Percentiles rank a stretch among this genome's conserved stretches.
Conservation (phyloP, 2,113 vertebrate species). For the Axis porcinus region DNA sequence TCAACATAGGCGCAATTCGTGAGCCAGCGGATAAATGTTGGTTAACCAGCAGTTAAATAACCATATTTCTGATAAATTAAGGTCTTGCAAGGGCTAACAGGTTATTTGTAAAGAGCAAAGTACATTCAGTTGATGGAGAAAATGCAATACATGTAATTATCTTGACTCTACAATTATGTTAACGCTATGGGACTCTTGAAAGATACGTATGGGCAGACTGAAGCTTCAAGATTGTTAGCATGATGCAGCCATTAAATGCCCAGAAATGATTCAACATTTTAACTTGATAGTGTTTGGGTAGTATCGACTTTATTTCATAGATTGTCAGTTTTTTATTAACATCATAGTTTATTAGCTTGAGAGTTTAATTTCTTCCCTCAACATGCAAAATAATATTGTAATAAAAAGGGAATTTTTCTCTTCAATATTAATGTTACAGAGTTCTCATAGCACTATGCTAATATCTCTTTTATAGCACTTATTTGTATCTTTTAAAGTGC, state of each 20-base stretch:
- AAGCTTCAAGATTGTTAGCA: too few relatives aligned
- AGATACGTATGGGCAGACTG: too few relatives aligned
- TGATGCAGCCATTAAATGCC: not conserved
- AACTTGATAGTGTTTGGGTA: not conserved
- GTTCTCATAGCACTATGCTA: not conserved
- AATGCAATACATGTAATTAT: too few relatives aligned
- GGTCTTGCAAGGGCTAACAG: too few relatives aligned
- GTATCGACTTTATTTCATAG: not conserved
- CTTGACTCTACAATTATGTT: too few relatives aligned
- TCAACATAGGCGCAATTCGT: too few relatives aligned
- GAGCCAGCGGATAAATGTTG: too few relatives aligned
- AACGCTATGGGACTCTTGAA: too few relatives aligned
- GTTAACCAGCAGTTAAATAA: too few relatives aligned
- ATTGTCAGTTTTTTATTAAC: not conserved
- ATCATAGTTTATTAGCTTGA: not conserved
- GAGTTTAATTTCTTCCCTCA: not conserved
- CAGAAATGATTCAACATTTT: not conserved
- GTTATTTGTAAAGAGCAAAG: too few relatives aligned
- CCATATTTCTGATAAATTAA: too few relatives aligned
- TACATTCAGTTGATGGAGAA: too few relatives aligned
- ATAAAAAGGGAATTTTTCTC: not conserved
- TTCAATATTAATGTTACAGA: not conserved
- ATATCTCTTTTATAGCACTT: not conserved
- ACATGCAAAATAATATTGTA: not conserved
- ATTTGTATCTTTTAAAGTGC: not conserved